Percentiles rank a stretch among this genome's conserved stretches.
These are phyloP conservation scores for Nerophis lumbriciformis DNA, from an alignment of 2,113 vertebrate genomes.

Conservation along the genomic window DNA sequence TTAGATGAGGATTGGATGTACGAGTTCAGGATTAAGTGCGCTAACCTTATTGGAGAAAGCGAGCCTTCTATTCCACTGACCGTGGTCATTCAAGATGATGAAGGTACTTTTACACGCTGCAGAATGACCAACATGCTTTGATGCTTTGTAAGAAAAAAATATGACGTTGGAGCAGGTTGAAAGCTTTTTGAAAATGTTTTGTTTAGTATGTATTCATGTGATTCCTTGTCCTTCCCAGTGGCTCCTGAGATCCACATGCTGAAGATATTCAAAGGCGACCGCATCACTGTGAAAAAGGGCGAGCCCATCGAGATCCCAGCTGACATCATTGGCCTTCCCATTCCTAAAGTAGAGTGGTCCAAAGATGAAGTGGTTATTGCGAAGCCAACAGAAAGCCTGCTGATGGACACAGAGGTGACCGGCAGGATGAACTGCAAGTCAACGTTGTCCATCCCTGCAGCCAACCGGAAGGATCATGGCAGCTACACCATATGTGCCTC, in stretches of 20 bases:
- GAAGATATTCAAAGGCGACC: constrained; percentile 83
- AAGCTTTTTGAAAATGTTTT: no score
- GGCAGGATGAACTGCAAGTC: constrained; percentile 85
- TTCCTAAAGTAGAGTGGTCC: constrained; percentile 93
- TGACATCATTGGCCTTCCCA: constrained; percentile 88
- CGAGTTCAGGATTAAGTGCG: constrained; percentile 93
- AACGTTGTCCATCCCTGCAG: constrained; percentile 75
- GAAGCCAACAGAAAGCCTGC: constrained; percentile 73
- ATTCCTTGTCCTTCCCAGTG: constrained; percentile 28
- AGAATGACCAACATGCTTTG: neutral
- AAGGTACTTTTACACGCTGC: constrained; percentile 72
- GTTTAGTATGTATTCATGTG: neutral
- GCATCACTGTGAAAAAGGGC: constrained; percentile 85
- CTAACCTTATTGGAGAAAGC: constrained; percentile 88
- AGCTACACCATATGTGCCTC: constrained; percentile 82
- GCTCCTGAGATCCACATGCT: constrained; percentile 71
- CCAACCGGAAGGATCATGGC: constrained; percentile 79
- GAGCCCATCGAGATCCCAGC: constrained; percentile 88
- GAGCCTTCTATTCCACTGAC: constrained; percentile 88
- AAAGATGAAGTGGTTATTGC: constrained; percentile 87
- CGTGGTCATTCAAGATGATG: constrained; percentile 93
- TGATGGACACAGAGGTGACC: constrained; percentile 82
- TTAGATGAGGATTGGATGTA: constrained; percentile 91
- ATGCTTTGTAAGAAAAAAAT: neutral
- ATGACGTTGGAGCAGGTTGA: no score